These are phyloP conservation scores for Danio albolineatus DNA, from an alignment of 2,797 vertebrate species.

Conservation along the genomic window DNA sequence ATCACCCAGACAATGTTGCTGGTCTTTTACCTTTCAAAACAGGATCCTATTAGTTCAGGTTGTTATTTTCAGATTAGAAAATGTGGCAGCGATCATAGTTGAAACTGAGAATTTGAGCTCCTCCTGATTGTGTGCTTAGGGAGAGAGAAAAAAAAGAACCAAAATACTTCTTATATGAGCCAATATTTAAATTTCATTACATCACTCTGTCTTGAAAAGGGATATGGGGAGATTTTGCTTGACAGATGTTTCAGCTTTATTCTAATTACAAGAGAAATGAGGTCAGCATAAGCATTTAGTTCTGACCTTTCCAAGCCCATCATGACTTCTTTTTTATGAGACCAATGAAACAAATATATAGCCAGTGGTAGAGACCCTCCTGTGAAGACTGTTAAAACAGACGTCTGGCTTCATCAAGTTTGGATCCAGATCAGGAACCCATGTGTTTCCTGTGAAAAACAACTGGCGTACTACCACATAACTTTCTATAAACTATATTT, in stretches of 20 bases:
- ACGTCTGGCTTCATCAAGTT: neutral
- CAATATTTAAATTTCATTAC: neutral
- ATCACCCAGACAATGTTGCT: neutral
- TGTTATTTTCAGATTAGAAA: constrained; percentile 23
- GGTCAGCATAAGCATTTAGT: constrained; percentile 16
- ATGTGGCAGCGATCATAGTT: neutral
- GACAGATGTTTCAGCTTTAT: constrained; percentile 27
- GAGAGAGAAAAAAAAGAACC: neutral
- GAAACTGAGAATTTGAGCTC: neutral
- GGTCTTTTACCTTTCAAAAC: constrained; percentile 24
- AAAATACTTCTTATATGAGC: neutral
- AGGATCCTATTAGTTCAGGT: constrained; percentile 7
- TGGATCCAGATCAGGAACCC: neutral
- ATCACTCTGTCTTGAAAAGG: neutral
- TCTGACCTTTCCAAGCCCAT: constrained; percentile 41
- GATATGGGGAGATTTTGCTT: neutral
- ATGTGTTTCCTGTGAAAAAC: constrained; percentile 3
- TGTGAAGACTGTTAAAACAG: neutral
- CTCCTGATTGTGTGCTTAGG: neutral
- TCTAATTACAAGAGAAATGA: constrained; percentile 17
- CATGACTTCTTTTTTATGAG: constrained; percentile 7
- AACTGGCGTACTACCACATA: neutral
- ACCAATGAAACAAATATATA: neutral
- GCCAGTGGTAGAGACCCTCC: neutral
- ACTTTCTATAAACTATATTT: neutral